A percentile compares a stretch with the other conserved stretches of the same genome.
phyloP scores from a whole-genome alignment of 1,140 invertebrate genomes.

The Tetranychus urticae region DNA sequence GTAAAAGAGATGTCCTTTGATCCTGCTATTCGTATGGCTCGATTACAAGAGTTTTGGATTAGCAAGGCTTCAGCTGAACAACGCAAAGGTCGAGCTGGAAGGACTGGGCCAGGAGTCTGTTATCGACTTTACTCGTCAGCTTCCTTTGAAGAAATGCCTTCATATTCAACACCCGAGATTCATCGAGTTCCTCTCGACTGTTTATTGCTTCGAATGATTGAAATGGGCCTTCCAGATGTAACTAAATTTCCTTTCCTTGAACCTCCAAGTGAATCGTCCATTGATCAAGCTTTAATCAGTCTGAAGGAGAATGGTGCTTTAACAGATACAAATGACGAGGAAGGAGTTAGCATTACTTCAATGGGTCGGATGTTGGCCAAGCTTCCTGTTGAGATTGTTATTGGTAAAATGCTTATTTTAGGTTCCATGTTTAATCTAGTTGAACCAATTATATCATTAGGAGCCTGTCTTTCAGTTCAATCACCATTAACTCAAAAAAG shows the following conservation, averaged over 20 bases:
- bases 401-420: conserved; percentile 58
- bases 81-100: conserved; percentile 68
- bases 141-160: conserved; percentile 42
- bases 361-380: conserved; percentile 64
- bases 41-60: conserved; percentile 80
- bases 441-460: conserved; percentile 69
- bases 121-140: conserved; percentile 69
- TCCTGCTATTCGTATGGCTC: conserved; percentile 78
- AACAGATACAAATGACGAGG: conserved; percentile 20
- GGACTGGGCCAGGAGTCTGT: conserved; percentile 41
- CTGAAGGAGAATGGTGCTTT: conserved; percentile 54
- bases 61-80: conserved; percentile 91
- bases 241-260: conserved; percentile 49
- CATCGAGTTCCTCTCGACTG: conserved; percentile 75
- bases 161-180: conserved; percentile 50
- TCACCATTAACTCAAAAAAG: conserved; percentile 71
- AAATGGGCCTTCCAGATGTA: conserved; percentile 46
- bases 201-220: conserved; percentile 36
- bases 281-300: conserved; percentile 58
- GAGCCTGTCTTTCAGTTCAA: conserved; percentile 76
- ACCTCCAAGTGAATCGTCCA: conserved; percentile 70
- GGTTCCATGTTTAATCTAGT: conserved; percentile 12
- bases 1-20: conserved; percentile 83
- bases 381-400: conserved; percentile 74
- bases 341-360: conserved; percentile 62